Conservation (phyloP, 1,140 invertebrate species). For the Sitodiplosis mosellana region DNA sequence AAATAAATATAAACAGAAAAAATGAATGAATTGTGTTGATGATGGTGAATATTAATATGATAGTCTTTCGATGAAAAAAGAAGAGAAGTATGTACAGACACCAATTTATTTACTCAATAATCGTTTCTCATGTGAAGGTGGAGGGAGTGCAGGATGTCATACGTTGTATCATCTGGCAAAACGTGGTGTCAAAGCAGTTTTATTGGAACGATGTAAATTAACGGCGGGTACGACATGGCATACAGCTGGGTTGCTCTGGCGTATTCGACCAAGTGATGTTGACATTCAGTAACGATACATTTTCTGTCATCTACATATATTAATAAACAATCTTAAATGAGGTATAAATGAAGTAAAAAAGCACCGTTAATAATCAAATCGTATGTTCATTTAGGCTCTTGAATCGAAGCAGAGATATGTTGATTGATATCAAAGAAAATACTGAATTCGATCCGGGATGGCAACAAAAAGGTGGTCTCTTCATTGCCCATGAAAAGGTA, state of each 20-base stretch:
- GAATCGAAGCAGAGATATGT: slow-evolving; percentile 27
- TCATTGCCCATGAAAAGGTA: slow-evolving; percentile 59
- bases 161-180: slow-evolving; percentile 69
- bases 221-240: slow-evolving; percentile 79
- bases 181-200: slow-evolving; percentile 53
- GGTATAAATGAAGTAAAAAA: background rate
- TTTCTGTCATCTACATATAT: background rate
- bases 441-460: slow-evolving; percentile 65
- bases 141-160: slow-evolving; percentile 70
- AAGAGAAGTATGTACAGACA: too few species aligned
- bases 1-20: background rate
- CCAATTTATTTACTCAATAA: too few species aligned
- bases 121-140: too few species aligned
- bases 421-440: slow-evolving; percentile 52
- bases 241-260: slow-evolving; percentile 62
- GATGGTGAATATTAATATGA: background rate
- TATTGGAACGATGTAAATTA: slow-evolving; percentile 61
- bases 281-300: slow-evolving; percentile 44
- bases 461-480: slow-evolving; percentile 75
- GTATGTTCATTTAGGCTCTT: background rate
- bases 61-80: too few species aligned
- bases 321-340: background rate
- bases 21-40: background rate
- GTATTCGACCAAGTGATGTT: slow-evolving; percentile 58
- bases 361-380: background rate